phyloP scores from a whole-genome alignment of 2,888 invertebrate genomes.

The Neria commutata region DNA sequence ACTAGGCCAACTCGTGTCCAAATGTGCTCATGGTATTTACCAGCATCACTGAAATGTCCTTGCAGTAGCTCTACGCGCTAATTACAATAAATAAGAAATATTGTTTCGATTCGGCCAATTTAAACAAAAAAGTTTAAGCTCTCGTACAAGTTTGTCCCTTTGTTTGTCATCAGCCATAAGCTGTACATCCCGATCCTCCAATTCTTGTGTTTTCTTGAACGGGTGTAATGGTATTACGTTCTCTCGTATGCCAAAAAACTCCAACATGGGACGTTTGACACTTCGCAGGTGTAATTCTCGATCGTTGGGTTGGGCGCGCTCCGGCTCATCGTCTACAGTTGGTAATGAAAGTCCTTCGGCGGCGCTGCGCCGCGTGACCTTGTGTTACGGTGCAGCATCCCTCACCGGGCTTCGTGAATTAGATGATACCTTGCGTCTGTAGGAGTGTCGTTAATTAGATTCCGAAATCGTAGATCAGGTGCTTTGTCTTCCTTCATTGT shows the following conservation, averaged over 20 bases:
- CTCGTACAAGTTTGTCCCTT: conserved; percentile 20
- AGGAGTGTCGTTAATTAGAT: neutral
- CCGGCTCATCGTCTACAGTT: neutral
- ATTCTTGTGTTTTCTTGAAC: conserved; percentile 13
- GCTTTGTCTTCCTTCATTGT: neutral
- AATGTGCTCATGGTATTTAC: conserved; percentile 25
- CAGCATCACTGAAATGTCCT: conserved; percentile 17
- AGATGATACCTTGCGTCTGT: neutral
- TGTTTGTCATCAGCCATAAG: conserved; percentile 21
- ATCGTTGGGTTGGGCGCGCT: neutral
- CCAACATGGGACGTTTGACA: neutral
- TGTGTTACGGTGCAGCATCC: neutral
- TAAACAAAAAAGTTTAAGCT: neutral
- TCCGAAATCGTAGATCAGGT: neutral
- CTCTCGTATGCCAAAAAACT: conserved; percentile 8
- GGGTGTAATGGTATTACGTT: conserved; percentile 13
- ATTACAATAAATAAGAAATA: neutral
- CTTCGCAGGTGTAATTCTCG: no score
- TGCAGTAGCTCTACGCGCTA: conserved; percentile 24
- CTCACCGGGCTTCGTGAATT: no score
- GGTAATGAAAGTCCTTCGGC: neutral
- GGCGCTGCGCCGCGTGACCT: neutral
- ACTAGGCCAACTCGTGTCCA: conserved; percentile 20
- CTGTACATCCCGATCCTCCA: conserved; percentile 24
- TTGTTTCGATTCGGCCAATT: neutral